These are phyloP conservation scores for Ormyrus thymus DNA, from an alignment of 2,888 invertebrate species.

Conservation along the genomic window DNA sequence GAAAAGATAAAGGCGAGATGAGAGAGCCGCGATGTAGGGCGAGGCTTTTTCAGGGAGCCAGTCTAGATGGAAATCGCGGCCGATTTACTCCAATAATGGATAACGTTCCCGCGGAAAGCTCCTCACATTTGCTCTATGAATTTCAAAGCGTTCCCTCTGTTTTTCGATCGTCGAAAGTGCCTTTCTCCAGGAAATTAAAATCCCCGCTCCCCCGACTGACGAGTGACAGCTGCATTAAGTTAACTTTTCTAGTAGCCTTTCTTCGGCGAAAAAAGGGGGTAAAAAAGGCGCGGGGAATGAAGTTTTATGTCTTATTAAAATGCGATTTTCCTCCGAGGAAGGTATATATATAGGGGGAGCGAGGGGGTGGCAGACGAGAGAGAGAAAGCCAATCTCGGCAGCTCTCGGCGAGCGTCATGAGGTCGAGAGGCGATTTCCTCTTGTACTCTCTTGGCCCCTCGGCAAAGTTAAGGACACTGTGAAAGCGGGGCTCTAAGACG, in stretches of 20 bases:
- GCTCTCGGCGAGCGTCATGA: slow-evolving; percentile 11
- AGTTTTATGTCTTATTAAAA: slow-evolving; percentile 15
- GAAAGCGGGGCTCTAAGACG: slow-evolving; percentile 53
- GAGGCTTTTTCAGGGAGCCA: slow-evolving; percentile 21
- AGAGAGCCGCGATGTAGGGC: slow-evolving; percentile 17
- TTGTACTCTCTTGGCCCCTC: slow-evolving; percentile 30
- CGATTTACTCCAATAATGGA: slow-evolving; percentile 66
- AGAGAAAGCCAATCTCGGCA: slow-evolving; percentile 18
- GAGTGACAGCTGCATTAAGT: neutral
- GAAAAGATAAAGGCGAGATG: slow-evolving; percentile 2
- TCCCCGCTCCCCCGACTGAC: neutral
- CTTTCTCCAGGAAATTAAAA: slow-evolving; percentile 49
- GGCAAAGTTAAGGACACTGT: slow-evolving; percentile 60
- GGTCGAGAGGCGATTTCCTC: slow-evolving; percentile 61
- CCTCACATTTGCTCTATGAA: slow-evolving; percentile 49
- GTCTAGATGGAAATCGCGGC: slow-evolving; percentile 62
- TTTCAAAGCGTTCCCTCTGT: slow-evolving; percentile 41
- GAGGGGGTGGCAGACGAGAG: neutral
- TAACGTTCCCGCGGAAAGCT: slow-evolving; percentile 56
- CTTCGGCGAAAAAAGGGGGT: no score
- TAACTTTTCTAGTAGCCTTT: no score
- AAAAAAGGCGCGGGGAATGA: neutral
- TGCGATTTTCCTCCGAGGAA: neutral
- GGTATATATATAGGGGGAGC: neutral
- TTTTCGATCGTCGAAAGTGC: slow-evolving; percentile 26